Evolutionary conservation across 2,113 vertebrate species (phyloP).

Genomic region (Mobula birostris): DNA sequence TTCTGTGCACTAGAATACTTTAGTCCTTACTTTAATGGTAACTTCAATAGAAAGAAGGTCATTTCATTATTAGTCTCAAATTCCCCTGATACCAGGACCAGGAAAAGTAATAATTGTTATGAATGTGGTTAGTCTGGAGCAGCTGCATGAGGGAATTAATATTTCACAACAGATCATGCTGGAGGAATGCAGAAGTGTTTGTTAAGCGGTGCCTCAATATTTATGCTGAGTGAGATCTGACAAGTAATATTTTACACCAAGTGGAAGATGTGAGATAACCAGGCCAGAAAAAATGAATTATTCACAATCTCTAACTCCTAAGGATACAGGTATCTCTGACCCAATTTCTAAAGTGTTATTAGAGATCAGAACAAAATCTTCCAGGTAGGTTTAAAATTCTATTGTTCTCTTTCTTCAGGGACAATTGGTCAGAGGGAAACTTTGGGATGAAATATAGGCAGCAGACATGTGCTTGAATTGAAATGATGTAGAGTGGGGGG

Average conservation of each 20-base stretch:
- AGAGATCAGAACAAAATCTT: neutral
- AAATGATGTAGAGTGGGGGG: too few relatives aligned
- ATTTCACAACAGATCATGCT: neutral
- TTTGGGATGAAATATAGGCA: too few relatives aligned
- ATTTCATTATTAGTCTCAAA: slow-evolving; percentile 2
- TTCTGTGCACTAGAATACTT: neutral
- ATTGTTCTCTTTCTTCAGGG: neutral
- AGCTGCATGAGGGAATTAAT: neutral
- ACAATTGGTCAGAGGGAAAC: too few relatives aligned
- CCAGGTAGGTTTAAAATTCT: neutral
- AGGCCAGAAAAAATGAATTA: neutral
- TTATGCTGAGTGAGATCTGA: neutral
- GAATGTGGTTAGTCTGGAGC: neutral
- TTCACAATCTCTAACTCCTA: neutral
- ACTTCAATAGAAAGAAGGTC: neutral
- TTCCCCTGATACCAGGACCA: neutral
- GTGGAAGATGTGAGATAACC: neutral
- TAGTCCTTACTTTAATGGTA: neutral
- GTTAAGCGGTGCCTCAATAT: neutral
- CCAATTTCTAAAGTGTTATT: neutral
- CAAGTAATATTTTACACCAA: neutral
- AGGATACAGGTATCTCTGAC: neutral
- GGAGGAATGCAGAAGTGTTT: neutral
- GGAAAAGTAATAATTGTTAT: neutral
- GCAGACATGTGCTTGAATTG: too few relatives aligned